A percentile compares a stretch with the other conserved stretches of the same genome.
Conservation (phyloP, 2,797 vertebrate species). For the Enteromius afrohamiltoni region DNA sequence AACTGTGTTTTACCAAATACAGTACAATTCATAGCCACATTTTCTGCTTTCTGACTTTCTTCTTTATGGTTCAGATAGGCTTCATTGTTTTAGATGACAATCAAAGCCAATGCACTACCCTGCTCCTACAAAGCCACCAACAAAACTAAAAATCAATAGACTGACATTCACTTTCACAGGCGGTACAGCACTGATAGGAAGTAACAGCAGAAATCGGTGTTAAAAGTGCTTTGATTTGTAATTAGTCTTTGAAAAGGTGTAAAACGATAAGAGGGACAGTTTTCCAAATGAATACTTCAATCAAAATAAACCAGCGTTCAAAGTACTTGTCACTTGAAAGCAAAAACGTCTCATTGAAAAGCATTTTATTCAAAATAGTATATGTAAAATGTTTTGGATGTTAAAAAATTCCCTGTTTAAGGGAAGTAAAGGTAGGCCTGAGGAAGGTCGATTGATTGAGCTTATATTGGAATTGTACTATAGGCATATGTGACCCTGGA, state of each 20-base stretch:
- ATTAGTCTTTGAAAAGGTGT: not conserved
- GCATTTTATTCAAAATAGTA: not conserved
- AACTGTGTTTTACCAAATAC: not conserved
- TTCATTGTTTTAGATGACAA: slow-evolving; percentile 5
- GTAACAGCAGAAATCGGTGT: not conserved
- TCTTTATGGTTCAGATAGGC: slow-evolving; percentile 17
- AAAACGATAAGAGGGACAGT: not conserved
- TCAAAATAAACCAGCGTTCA: not conserved
- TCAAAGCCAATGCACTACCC: slow-evolving; percentile 9
- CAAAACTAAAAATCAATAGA: slow-evolving; percentile 40
- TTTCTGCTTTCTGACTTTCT: slow-evolving; percentile 12
- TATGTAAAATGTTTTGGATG: not conserved
- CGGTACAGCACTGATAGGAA: slow-evolving; percentile 24
- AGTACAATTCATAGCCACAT: slow-evolving; percentile 18
- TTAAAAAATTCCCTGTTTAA: not conserved
- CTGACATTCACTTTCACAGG: slow-evolving; percentile 17
- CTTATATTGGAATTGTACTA: no score
- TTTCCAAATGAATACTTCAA: not conserved
- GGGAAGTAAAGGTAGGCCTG: not conserved
- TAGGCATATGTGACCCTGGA: not conserved
- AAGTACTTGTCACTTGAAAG: slow-evolving; percentile 4
- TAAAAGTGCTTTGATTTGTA: slow-evolving; percentile 18
- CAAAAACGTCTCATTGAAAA: not conserved
- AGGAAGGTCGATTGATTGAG: not conserved
- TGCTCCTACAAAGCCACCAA: slow-evolving; percentile 23